A percentile compares a stretch with the other conserved stretches of the same genome.
Conservation (phyloP, 2,113 vertebrate genomes). For the Marmota flaviventris region DNA sequence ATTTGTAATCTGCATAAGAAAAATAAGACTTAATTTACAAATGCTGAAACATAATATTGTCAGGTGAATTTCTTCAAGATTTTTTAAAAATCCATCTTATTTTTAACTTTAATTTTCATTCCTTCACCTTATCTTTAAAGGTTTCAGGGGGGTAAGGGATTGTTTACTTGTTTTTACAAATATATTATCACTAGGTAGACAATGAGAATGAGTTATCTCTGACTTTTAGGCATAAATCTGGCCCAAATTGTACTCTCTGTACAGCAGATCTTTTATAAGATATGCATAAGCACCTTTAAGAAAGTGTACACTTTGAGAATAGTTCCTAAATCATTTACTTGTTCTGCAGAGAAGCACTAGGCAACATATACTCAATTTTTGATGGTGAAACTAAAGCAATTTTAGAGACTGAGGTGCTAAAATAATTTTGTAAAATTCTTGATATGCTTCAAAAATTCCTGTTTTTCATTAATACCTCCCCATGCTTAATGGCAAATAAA, state of each 20-base stretch:
- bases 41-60: not conserved
- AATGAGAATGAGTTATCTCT: not conserved
- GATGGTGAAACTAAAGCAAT: not conserved
- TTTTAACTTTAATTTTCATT: not conserved
- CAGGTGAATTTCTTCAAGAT: not conserved
- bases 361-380: not conserved
- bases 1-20: constrained; percentile 23
- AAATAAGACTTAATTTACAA: constrained; percentile 12
- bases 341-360: not conserved
- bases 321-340: not conserved
- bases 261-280: not conserved
- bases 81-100: not conserved
- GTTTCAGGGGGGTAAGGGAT: not conserved
- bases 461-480: not conserved
- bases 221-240: not conserved
- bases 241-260: not conserved
- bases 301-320: not conserved
- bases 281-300: not conserved
- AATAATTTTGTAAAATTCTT: not conserved
- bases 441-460: constrained; percentile 27
- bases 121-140: not conserved
- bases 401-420: not conserved
- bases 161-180: not conserved
- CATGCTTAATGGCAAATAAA: not conserved
- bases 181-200: not conserved